Base-by-base conservation (phyloP, 2,113 vertebrate species). In the Thermophis baileyi region DNA sequence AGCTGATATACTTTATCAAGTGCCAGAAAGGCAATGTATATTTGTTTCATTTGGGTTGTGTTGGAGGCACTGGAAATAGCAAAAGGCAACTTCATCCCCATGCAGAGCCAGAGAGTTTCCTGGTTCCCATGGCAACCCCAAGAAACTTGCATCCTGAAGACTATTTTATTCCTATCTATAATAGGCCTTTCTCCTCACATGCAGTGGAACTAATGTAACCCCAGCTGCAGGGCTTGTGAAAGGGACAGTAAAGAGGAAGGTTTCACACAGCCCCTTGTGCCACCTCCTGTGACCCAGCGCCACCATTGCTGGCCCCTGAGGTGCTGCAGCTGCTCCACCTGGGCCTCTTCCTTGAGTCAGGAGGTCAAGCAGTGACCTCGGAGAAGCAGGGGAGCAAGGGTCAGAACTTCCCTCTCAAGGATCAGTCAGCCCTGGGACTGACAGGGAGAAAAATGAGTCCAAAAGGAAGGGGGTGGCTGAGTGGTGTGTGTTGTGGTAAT, bases 321-420 rank as follows among this genome's bases (percentile, higher is more conserved):
- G 95, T 94, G 87, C 93, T 96, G 95, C 97, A 98, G 98, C 98
- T 98, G 98, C 97, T 96, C 96, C 97, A 96, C 91, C 96, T 96
- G 95, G 89, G 10, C 89, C 81, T 89, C 93, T 95, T 93, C 88
- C 93, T 87, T 87, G 94, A 95, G 93, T 94, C 90, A 92, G 91
- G 40, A 95, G 97, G 96, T 97, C 96, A 91, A 91, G 93, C 88
- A 7, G 7, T 94, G 95, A 96, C 96, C 97, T 97, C 95, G 44
- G 94, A 46, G 0, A 88, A 93, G 94, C 12, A 16, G 74, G 46
- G 69, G 97, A 97, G 97, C 97, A 98, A 93, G 97, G 98, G 96
- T 97, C 97, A 96, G 92, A 91, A 96, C 97, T 96, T 95, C 95
- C 93, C 94, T 94, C 93, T 91, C 94, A 40, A 55, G 90, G 95